These are phyloP conservation scores for Setophaga petechia DNA, from an alignment of 2,113 vertebrate genomes.

Conservation along the genomic window DNA sequence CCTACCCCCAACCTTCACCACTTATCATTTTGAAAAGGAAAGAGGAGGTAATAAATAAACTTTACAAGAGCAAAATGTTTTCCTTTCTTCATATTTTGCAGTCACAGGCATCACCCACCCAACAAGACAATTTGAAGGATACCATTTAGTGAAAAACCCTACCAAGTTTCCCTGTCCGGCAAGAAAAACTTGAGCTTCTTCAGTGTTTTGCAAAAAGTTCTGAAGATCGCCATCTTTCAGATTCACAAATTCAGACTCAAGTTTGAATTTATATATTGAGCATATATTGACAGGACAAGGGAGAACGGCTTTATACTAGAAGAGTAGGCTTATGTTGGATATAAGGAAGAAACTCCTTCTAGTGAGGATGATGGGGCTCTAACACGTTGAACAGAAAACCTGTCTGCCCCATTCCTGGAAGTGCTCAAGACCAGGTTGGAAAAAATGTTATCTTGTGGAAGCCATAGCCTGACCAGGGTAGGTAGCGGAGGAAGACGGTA, in stretches of 20 bases:
- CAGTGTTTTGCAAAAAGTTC: not conserved
- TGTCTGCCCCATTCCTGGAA: not conserved
- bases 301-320: not conserved
- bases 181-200: not conserved
- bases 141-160: not conserved
- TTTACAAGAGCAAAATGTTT: not conserved
- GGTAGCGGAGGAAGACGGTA: fast-evolving
- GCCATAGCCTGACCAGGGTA: no score
- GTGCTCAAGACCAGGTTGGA: not conserved
- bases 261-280: not conserved
- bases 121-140: not conserved
- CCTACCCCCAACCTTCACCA: not conserved
- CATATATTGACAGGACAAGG: not conserved
- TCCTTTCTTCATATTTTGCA: not conserved
- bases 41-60: not conserved
- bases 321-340: not conserved
- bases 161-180: not conserved
- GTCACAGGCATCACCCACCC: not conserved
- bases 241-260: not conserved
- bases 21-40: not conserved
- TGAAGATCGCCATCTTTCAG: not conserved
- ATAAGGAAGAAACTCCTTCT: not conserved
- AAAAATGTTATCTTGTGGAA: not conserved
- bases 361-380: not conserved
- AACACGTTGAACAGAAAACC: fast-evolving